Evolutionary conservation across 1,140 invertebrate species (phyloP).

Genomic region (Lasaia peninsularis): DNA sequence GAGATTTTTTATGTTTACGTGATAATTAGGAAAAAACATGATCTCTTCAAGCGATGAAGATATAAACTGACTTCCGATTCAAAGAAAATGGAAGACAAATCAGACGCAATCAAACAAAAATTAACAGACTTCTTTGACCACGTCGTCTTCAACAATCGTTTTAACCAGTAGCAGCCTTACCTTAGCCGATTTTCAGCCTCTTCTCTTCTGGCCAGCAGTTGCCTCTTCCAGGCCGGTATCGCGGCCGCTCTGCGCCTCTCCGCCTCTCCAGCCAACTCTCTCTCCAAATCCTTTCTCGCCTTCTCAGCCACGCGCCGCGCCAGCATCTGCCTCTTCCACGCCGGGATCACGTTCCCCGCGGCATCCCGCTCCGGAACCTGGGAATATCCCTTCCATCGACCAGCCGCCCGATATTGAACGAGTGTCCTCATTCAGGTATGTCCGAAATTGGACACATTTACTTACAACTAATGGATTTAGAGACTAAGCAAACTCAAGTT

Average conservation of each 20-base stretch:
- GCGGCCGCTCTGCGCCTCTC: constrained; percentile 90
- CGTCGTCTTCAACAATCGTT: too few relatives aligned
- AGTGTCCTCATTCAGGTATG: constrained; percentile 26
- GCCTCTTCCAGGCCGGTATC: constrained; percentile 95
- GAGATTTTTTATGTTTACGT: too few relatives aligned
- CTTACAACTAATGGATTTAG: background rate
- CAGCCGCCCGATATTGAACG: constrained; percentile 44
- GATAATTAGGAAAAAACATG: too few relatives aligned
- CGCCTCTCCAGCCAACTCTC: constrained; percentile 88
- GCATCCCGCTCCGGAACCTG: constrained; percentile 93
- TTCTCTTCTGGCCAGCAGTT: constrained; percentile 89
- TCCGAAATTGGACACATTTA: constrained; percentile 14
- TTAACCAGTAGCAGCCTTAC: too few relatives aligned
- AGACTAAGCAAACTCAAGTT: background rate
- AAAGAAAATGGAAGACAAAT: too few relatives aligned
- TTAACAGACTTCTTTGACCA: too few relatives aligned
- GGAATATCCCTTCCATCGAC: constrained; percentile 66
- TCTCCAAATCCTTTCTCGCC: constrained; percentile 92
- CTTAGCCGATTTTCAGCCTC: constrained; percentile 84
- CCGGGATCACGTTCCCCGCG: constrained; percentile 92
- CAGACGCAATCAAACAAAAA: too few relatives aligned
- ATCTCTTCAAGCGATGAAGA: too few relatives aligned
- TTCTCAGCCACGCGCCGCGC: constrained; percentile 95
- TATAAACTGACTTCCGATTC: too few relatives aligned
- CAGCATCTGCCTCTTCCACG: constrained; percentile 96